Percentiles rank a stretch among this genome's conserved stretches.
These are phyloP conservation scores for Paradoxurus hermaphroditus DNA, from an alignment of 2,113 vertebrate species.

Conservation along the genomic window DNA sequence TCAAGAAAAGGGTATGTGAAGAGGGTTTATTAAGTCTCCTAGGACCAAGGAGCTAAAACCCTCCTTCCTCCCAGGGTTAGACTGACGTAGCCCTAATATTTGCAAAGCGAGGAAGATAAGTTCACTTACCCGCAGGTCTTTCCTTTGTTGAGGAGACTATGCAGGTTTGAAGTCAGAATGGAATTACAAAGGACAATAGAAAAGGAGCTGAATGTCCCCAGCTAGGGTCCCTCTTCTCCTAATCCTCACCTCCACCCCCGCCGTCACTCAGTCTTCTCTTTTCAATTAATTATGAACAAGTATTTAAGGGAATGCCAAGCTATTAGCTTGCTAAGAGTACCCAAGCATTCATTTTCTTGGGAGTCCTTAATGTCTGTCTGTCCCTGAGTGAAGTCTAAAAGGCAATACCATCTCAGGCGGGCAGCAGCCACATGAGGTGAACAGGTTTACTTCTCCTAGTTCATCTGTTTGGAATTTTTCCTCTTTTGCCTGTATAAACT, in stretches of 20 bases:
- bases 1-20: neutral
- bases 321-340: neutral
- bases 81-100: neutral
- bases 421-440: neutral
- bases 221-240: neutral
- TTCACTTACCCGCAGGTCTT: neutral
- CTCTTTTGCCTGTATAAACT: neutral
- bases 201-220: neutral
- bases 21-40: neutral
- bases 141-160: neutral
- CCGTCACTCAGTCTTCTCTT: neutral
- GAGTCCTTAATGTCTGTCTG: neutral
- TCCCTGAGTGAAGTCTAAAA: neutral
- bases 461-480: neutral
- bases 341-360: neutral
- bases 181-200: neutral
- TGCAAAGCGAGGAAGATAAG: neutral
- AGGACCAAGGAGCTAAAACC: neutral
- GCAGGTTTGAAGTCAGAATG: neutral
- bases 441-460: neutral
- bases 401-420: neutral
- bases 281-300: neutral
- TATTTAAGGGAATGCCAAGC: neutral
- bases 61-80: neutral
- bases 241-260: neutral